These are phyloP conservation scores for Terebella lapidaria DNA, from an alignment of 2,888 invertebrate genomes.

Conservation along the genomic window DNA sequence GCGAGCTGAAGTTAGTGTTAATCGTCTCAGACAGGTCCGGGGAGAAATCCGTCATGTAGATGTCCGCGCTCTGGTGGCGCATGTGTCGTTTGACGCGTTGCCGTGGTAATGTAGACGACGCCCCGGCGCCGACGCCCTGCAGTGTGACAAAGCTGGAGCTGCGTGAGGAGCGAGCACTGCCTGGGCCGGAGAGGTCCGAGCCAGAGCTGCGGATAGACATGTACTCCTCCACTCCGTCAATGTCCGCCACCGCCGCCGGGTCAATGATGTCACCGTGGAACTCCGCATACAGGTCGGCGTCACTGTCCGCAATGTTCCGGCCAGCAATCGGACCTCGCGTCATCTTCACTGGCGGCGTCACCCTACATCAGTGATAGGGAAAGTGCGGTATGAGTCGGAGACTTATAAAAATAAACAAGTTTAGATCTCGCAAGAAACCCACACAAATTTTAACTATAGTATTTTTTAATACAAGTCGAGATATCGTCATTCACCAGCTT, in stretches of 20 bases:
- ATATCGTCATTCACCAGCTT: too few species aligned
- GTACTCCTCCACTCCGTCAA: too few species aligned
- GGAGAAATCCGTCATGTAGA: slow-evolving; percentile 20
- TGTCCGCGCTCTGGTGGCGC: slow-evolving; percentile 19
- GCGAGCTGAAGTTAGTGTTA: slow-evolving; percentile 36
- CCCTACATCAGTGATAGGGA: background rate
- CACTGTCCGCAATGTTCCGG: slow-evolving; percentile 43
- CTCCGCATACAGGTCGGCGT: slow-evolving; percentile 43
- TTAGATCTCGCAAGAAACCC: too few species aligned
- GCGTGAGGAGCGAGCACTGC: background rate
- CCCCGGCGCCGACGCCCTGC: background rate
- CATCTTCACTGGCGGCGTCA: slow-evolving; percentile 29
- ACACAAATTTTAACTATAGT: too few species aligned
- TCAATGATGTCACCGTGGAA: slow-evolving; percentile 27
- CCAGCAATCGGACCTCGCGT: slow-evolving; percentile 36
- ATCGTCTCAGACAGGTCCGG: slow-evolving; percentile 42
- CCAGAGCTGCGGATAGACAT: background rate
- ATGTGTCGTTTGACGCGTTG: slow-evolving; percentile 9
- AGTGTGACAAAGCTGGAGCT: too few species aligned
- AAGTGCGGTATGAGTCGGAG: background rate
- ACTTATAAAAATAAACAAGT: too few species aligned
- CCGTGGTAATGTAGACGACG: background rate
- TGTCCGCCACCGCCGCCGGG: background rate
- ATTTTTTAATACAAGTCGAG: too few species aligned
- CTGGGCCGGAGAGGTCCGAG: background rate